Evolutionary conservation across 2,888 invertebrate genomes (phyloP).

Genomic region (Limnephilus lunatus): DNA sequence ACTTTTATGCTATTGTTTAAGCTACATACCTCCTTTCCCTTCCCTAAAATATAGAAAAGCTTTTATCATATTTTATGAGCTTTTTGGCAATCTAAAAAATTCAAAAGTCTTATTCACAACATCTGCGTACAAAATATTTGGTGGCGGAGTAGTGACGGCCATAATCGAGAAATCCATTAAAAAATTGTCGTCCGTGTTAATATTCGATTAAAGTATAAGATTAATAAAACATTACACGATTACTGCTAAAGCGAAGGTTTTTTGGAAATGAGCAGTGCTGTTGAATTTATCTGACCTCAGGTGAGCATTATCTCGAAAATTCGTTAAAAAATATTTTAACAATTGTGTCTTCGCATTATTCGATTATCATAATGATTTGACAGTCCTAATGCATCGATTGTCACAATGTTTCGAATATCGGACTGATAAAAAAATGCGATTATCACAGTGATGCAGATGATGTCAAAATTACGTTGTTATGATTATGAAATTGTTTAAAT

Average conservation of each 20-base stretch:
- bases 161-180: neutral
- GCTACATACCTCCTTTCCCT: neutral
- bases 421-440: neutral
- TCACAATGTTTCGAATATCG: too few relatives aligned
- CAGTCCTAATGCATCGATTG: too few relatives aligned
- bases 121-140: neutral
- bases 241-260: too few relatives aligned
- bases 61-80: constrained; percentile 9
- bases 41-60: constrained; percentile 9
- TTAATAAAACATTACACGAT: too few relatives aligned
- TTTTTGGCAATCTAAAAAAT: constrained; percentile 11
- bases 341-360: neutral
- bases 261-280: too few relatives aligned
- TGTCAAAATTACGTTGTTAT: too few relatives aligned
- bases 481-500: too few relatives aligned
- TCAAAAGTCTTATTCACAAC: constrained; percentile 5
- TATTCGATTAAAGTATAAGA: too few relatives aligned
- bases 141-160: neutral
- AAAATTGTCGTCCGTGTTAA: neutral
- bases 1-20: neutral
- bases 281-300: too few relatives aligned
- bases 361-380: too few relatives aligned
- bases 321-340: neutral
- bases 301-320: too few relatives aligned
- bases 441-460: too few relatives aligned